These are phyloP conservation scores for Pyrocoelia pectoralis DNA, from an alignment of 2,888 invertebrate species.

Conservation along the genomic window DNA sequence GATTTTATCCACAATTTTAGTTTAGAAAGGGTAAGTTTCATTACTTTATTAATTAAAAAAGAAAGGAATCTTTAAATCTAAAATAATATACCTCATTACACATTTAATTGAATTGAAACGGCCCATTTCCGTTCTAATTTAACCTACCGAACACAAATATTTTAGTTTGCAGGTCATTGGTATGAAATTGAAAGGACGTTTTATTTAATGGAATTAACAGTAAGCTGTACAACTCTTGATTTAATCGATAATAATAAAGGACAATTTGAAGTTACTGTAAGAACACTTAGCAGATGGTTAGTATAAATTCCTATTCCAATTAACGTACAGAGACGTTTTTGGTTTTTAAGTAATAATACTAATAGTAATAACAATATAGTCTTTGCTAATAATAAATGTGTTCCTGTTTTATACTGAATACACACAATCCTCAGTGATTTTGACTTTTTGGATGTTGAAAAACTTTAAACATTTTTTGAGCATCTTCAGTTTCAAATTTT, in stretches of 20 bases:
- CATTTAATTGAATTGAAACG: constrained; percentile 5
- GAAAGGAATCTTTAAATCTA: no score
- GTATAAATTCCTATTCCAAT: constrained; percentile 39
- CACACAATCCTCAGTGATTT: no score
- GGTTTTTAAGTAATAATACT: no score
- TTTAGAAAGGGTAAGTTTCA: constrained; percentile 67
- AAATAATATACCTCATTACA: neutral
- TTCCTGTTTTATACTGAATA: no score
- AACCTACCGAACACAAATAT: constrained; percentile 32
- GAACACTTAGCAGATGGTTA: constrained; percentile 73
- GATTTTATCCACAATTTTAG: constrained; percentile 72
- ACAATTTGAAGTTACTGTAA: constrained; percentile 68
- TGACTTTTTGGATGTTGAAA: no score
- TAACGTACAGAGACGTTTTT: no score
- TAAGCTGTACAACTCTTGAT: constrained; percentile 73
- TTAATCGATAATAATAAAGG: constrained; percentile 65
- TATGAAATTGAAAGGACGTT: constrained; percentile 80
- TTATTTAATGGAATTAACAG: constrained; percentile 75
- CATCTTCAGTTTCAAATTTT: no score
- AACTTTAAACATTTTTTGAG: no score
- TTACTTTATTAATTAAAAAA: no score
- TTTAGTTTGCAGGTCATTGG: constrained; percentile 75
- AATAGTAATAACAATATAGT: no score
- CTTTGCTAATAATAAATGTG: no score
- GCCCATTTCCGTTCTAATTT: neutral